These are phyloP conservation scores for Marisa cornuarietis DNA, from an alignment of 1,140 invertebrate genomes.

Conservation along the genomic window DNA sequence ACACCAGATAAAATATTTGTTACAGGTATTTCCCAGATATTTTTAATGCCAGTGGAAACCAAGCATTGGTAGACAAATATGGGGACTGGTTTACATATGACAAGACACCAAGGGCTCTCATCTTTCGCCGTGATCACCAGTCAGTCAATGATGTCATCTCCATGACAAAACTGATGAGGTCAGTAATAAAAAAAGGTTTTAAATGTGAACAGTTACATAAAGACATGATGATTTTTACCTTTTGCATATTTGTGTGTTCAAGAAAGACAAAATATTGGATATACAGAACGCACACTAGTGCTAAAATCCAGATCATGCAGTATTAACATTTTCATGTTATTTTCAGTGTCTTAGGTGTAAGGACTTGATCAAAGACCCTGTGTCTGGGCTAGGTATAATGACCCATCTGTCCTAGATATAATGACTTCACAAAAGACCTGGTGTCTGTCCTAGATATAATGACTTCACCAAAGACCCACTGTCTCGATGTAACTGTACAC, in stretches of 20 bases:
- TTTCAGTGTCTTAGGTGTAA: too few species aligned
- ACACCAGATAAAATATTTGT: background rate
- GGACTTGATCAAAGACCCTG: too few species aligned
- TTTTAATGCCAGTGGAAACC: conserved; percentile 71
- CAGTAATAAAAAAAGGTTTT: too few species aligned
- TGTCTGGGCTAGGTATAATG: too few species aligned
- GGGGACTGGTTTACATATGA: conserved; percentile 76
- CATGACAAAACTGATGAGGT: conserved; percentile 65
- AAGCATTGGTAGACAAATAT: conserved; percentile 71
- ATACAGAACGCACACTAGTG: background rate
- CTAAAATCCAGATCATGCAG: background rate
- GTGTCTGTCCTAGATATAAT: conserved; percentile 71
- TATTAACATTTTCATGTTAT: background rate
- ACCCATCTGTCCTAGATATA: too few species aligned
- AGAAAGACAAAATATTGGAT: background rate
- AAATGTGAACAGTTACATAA: background rate
- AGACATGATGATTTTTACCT: too few species aligned
- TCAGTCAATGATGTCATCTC: conserved; percentile 57
- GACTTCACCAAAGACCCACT: conserved; percentile 78
- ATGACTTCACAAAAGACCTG: too few species aligned
- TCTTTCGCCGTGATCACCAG: conserved; percentile 60
- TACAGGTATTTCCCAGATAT: conserved; percentile 73
- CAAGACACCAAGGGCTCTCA: conserved; percentile 60
- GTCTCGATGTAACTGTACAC: conserved; percentile 75
- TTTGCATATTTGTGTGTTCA: background rate